phyloP scores from a whole-genome alignment of 2,113 vertebrate genomes.

The Scartelaos histophorus region DNA sequence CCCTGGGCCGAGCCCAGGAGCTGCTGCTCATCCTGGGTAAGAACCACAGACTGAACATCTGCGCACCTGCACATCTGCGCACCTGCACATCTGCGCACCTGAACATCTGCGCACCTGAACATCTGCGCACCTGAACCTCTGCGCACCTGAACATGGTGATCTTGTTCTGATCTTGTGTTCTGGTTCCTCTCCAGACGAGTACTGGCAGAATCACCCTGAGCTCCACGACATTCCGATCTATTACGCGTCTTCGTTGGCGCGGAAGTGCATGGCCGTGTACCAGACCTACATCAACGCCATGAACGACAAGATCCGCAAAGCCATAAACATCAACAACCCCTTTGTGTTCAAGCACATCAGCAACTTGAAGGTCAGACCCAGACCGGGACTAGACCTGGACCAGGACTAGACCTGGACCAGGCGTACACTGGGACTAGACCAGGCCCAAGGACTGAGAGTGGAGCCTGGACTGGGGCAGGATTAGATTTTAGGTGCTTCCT shows the following conservation, averaged over 20 bases:
- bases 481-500: background rate
- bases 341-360: slow-evolving; percentile 98
- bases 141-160: too few relatives aligned
- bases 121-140: too few relatives aligned
- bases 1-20: slow-evolving; percentile 91
- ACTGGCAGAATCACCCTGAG: slow-evolving; percentile 98
- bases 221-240: slow-evolving; percentile 97
- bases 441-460: background rate
- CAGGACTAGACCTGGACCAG: too few relatives aligned
- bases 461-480: background rate
- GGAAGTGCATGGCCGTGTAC: slow-evolving; percentile 97
- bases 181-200: slow-evolving; percentile 83
- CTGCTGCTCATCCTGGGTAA: slow-evolving; percentile 76
- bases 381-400: background rate
- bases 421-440: background rate
- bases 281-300: slow-evolving; percentile 96
- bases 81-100: too few relatives aligned
- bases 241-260: slow-evolving; percentile 93
- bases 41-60: too few relatives aligned
- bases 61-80: too few relatives aligned
- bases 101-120: too few relatives aligned
- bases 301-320: slow-evolving; percentile 98
- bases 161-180: too few relatives aligned
- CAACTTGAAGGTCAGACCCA: slow-evolving; percentile 85
- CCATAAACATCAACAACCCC: slow-evolving; percentile 96